A percentile compares a stretch with the other conserved stretches of the same genome.
Evolutionary conservation across 2,888 invertebrate genomes (phyloP).

Genomic region (Chloromyia formosa): DNA sequence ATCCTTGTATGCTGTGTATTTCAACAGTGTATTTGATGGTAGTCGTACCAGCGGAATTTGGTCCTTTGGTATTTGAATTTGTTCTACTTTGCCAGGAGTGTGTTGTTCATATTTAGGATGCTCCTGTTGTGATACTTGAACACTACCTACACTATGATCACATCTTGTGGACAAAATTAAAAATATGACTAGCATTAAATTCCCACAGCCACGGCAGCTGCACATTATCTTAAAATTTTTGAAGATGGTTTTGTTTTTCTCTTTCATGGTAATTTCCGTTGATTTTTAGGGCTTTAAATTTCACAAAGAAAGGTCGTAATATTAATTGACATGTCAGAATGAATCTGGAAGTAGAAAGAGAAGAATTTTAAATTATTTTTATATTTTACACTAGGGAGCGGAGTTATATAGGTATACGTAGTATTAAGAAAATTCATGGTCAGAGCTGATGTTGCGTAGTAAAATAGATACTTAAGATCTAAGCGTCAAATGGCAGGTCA

Average conservation of each 20-base stretch:
- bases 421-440: no score
- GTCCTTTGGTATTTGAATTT: constrained; percentile 56
- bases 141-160: constrained; percentile 44
- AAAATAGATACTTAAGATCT: no score
- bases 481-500: no score
- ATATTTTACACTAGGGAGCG: no score
- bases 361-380: no score
- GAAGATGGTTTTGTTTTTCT: background rate
- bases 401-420: no score
- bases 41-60: constrained; percentile 61
- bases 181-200: constrained; percentile 47
- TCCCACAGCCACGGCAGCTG: constrained; percentile 8
- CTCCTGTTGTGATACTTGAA: constrained; percentile 50
- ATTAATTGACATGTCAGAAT: no score
- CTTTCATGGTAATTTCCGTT: background rate
- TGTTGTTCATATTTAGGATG: constrained; percentile 46
- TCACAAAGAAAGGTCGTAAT: no score
- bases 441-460: no score
- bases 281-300: no score
- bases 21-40: constrained; percentile 65
- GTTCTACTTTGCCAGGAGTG: constrained; percentile 51
- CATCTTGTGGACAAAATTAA: constrained; percentile 42
- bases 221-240: background rate
- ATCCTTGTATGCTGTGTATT: constrained; percentile 69
- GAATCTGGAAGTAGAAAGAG: no score